phyloP scores from a whole-genome alignment of 2,797 vertebrate species.

The Todus mexicanus region DNA sequence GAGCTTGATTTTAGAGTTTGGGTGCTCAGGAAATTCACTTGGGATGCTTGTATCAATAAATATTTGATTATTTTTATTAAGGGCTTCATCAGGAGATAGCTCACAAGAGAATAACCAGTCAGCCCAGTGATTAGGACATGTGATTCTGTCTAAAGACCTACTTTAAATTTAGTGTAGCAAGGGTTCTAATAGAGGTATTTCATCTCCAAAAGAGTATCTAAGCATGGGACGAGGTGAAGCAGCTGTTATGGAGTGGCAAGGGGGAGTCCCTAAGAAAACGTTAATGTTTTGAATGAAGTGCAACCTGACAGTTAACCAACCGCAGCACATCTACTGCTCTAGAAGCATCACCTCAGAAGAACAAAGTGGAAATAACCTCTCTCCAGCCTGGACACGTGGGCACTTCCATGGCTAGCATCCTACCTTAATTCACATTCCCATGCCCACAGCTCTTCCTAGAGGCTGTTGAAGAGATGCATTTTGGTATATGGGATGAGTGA shows the following conservation, averaged over 20 bases:
- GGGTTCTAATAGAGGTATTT: neutral
- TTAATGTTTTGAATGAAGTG: neutral
- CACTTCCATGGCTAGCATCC: neutral
- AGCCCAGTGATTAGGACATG: neutral
- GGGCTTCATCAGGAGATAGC: neutral
- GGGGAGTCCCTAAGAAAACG: neutral
- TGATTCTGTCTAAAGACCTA: neutral
- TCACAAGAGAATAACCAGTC: neutral
- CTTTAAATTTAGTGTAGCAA: neutral
- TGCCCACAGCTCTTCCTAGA: neutral
- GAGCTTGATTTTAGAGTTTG: conserved; percentile 7
- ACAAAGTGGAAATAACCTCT: neutral
- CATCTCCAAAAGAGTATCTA: neutral
- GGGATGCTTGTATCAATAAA: neutral
- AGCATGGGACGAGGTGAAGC: neutral
- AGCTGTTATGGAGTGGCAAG: neutral
- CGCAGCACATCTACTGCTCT: neutral
- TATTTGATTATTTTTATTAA: conserved; percentile 14
- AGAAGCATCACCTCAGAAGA: neutral
- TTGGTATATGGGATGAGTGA: neutral
- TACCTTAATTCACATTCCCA: neutral
- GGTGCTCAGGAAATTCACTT: neutral
- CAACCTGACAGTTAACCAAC: neutral
- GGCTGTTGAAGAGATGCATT: neutral
- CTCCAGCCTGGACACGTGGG: neutral